Evolutionary conservation across 2,888 invertebrate species (phyloP), one percentile per base, ranked within the genome.

Genomic region (Epinotia nisella): DNA sequence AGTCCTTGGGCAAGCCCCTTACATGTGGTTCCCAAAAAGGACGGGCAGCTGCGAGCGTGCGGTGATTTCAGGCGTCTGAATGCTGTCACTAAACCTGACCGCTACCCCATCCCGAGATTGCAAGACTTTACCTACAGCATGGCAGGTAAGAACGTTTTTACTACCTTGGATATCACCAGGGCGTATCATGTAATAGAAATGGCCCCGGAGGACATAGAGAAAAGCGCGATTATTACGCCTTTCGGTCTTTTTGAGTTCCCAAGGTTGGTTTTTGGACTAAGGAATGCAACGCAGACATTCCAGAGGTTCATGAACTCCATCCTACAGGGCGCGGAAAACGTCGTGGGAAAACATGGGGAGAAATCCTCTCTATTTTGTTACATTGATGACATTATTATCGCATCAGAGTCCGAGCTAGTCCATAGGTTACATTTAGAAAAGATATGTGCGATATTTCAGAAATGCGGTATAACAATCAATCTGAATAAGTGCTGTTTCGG

Each of bases 111-210:
- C 24, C 24, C 24, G 24, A 24, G 24, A 24, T 24, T 24, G 24
- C 24, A 24, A 24, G 24, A 24, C 24, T 24, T 24, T 24, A 24
- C 24, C 24, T 24, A 24, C 24, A 24, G 24, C 24, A 24, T 24
- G 24, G 24, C 24, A 24, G 60, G 60, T 39, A 60, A 60, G 19
- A 60, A 60, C 1, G 17, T 60, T 39, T 60, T 60, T 11, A 39
- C 60, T n/a, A 60, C 39, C 0, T 17, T 60, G 19, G 60, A 39
- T 19, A 60, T 60, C 1, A 59, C 35, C 11, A 60, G 59, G 19
- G 59, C 59, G 17, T 60, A 60, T 24, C 59, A 60, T 10, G 35
- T 39, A 1, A 60, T 60, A 4, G 39, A 39, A 4, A 60, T 60
- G n/a, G n/a, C n/a, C n/a, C n/a, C n/a, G n/a, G n/a, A n/a, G n/a